Evolutionary conservation across 2,888 invertebrate genomes (phyloP), one percentile per base, ranked within the genome.

Genomic region (Drosophila glabriapex): DNA sequence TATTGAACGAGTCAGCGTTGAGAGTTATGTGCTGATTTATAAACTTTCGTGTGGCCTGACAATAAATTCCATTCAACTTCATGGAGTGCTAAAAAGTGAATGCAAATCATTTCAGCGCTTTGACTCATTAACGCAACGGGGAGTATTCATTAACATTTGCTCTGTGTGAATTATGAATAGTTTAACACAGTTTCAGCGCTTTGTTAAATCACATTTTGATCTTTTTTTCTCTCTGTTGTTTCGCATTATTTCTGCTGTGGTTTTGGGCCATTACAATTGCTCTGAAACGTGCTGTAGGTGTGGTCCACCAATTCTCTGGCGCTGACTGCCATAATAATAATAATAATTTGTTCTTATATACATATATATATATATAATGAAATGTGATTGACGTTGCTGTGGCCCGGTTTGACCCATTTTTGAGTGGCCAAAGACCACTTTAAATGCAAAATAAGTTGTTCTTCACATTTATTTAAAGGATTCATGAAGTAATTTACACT

Each of bases 31-130:
- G 74, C 74, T 79, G 76, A 82, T 76, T 87, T 80, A 73, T 75
- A 78, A 77, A 85, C 69, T 83, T 79, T 76, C 76, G 80, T 76
- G 86, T 62, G 33, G 39, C 10, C 25, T 72, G 70, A 82, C 73
- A 80, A 89, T 89, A 82, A 82, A 87, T 91, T 80, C 81, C 71
- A 70, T 68, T 68, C 71, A 35, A n/a, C 73, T 74, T 63, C 62
- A 75, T 66, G 58, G 73, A 68, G 71, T 69, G 89, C 68, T 54
- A 64, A 75, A 83, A 86, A 86, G 91, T 86, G 87, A 91, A 91
- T 87, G 90, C 87, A 85, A 88, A 91, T 88, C 69, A 76, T 84
- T 88, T 88, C 91, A 85, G 58, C 89, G 88, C 85, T 80, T 85
- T 82, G 83, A 85, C 80, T 87, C 87, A 87, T 87, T 87, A 89